Conservation (phyloP, 2,888 invertebrate species). For the Leptinotarsa haldemani region DNA sequence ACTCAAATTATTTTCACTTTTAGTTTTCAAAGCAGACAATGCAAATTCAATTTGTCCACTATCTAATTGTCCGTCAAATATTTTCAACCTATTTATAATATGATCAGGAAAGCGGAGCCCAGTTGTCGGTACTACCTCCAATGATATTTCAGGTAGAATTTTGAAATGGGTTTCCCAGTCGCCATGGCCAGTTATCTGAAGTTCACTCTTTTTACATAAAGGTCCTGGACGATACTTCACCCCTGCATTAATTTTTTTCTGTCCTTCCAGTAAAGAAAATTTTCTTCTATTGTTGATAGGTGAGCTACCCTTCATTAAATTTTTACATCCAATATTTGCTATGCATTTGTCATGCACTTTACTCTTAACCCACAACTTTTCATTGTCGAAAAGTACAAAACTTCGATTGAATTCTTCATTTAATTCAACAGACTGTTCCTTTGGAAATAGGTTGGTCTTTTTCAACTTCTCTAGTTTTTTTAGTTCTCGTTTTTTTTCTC, state of each 20-base stretch:
- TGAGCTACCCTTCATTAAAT: conserved; percentile 59
- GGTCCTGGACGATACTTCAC: conserved; percentile 72
- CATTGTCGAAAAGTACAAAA: conserved; percentile 51
- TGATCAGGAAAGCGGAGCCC: conserved; percentile 67
- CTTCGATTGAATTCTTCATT: conserved; percentile 35
- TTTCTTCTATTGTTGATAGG: conserved; percentile 46
- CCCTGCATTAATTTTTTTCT: conserved; percentile 54
- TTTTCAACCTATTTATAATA: conserved; percentile 65
- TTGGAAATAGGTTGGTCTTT: not conserved
- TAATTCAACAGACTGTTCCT: conserved; percentile 10
- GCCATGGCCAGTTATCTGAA: conserved; percentile 66
- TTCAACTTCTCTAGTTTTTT: conserved; percentile 37
- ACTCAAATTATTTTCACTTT: conserved; percentile 33
- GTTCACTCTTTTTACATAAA: conserved; percentile 66
- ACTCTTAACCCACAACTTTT: conserved; percentile 51
- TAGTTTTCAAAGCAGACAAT: conserved; percentile 66
- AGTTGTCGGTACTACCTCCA: conserved; percentile 67
- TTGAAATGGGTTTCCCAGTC: conserved; percentile 66
- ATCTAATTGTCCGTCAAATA: conserved; percentile 65
- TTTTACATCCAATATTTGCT: conserved; percentile 57
- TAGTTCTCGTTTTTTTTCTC: conserved; percentile 39
- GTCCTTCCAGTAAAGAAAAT: conserved; percentile 62
- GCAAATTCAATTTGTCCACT: conserved; percentile 71
- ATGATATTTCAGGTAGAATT: conserved; percentile 67
- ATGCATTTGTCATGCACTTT: conserved; percentile 40